These are phyloP conservation scores for Ochropleura plecta DNA, from an alignment of 2,888 invertebrate species.

Conservation along the genomic window DNA sequence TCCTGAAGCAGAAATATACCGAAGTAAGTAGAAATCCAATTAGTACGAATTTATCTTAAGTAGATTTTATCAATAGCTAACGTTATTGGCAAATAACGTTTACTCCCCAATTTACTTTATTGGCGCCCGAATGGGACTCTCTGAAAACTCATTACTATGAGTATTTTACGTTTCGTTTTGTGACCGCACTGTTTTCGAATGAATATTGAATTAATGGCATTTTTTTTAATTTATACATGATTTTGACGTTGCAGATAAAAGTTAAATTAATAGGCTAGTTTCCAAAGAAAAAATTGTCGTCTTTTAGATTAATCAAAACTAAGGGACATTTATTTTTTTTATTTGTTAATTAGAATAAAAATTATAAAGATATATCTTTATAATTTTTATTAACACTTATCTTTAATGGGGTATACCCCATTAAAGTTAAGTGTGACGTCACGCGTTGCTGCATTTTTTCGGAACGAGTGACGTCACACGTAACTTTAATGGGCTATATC, in stretches of 20 bases:
- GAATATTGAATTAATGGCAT: neutral
- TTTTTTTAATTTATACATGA: neutral
- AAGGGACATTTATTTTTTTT: too few relatives aligned
- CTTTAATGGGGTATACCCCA: too few relatives aligned
- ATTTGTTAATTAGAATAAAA: too few relatives aligned
- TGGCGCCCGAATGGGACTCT: constrained; percentile 47
- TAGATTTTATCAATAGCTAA: constrained; percentile 41
- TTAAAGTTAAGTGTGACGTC: too few relatives aligned
- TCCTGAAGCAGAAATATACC: constrained; percentile 31
- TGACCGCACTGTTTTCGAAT: neutral
- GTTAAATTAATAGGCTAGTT: too few relatives aligned
- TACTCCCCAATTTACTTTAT: constrained; percentile 46
- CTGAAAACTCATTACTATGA: constrained; percentile 24
- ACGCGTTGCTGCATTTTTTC: too few relatives aligned
- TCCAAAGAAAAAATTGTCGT: too few relatives aligned
- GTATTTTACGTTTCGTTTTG: constrained; percentile 12
- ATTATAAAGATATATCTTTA: too few relatives aligned
- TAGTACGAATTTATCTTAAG: constrained; percentile 41
- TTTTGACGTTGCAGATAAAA: neutral
- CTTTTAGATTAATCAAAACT: too few relatives aligned
- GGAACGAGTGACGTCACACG: too few relatives aligned
- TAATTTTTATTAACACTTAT: too few relatives aligned
- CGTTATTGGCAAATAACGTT: constrained; percentile 46
- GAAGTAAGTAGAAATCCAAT: constrained; percentile 60
- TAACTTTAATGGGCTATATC: too few relatives aligned